Conservation (phyloP, 2,797 vertebrate species). For the Mergus octosetaceus region DNA sequence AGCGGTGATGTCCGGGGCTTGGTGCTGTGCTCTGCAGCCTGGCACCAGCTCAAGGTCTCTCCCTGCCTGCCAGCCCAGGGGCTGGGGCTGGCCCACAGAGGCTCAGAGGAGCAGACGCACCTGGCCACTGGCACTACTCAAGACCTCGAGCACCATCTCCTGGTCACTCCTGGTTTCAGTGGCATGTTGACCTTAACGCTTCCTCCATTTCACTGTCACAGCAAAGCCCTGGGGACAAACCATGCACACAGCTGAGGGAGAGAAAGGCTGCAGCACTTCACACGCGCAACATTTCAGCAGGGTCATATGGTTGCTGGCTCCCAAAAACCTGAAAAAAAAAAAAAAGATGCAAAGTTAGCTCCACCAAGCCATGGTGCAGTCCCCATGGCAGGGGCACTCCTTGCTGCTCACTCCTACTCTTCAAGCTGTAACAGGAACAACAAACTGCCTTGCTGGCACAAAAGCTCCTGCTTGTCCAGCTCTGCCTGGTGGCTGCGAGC, state of each 20-base stretch:
- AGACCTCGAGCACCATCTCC: constrained; percentile 80
- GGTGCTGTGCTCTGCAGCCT: background rate
- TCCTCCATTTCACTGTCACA: background rate
- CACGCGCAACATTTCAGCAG: background rate
- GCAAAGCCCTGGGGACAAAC: background rate
- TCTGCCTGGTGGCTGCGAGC: background rate
- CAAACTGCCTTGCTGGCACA: background rate
- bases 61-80: background rate
- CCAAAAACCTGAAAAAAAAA: background rate
- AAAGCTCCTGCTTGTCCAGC: rapidly evolving
- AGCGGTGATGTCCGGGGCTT: background rate
- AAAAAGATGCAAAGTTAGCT: background rate
- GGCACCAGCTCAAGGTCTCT: background rate
- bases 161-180: constrained; percentile 68
- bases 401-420: background rate
- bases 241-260: rapidly evolving
- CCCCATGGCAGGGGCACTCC: background rate
- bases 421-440: background rate
- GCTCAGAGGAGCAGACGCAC: background rate
- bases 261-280: background rate
- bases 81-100: background rate
- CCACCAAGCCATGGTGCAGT: background rate
- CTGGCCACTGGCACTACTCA: constrained; percentile 33
- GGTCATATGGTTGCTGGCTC: background rate
- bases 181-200: background rate